Percentiles rank a stretch among this genome's conserved stretches.
Conservation (phyloP, 2,797 vertebrate species). For the Benthosema pterotum region DNA sequence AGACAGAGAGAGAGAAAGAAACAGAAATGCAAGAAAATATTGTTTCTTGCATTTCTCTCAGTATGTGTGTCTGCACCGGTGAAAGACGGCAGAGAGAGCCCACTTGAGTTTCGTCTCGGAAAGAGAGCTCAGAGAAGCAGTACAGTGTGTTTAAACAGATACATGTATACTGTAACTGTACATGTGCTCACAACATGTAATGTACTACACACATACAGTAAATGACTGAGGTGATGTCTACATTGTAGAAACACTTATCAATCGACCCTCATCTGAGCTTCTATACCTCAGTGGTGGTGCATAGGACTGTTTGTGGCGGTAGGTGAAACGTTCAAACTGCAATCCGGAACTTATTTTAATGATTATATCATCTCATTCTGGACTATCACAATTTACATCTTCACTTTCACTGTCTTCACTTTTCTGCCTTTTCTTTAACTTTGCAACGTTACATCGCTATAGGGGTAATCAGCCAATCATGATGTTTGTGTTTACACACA, state of each 20-base stretch:
- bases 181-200: slow-evolving; percentile 1
- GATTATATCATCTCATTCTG: too few species aligned
- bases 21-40: neutral
- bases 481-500: too few species aligned
- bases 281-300: neutral
- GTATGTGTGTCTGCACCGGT: neutral
- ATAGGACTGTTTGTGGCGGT: neutral
- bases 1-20: neutral
- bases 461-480: too few species aligned
- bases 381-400: too few species aligned
- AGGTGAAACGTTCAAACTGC: slow-evolving; percentile 4
- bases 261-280: neutral
- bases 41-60: neutral
- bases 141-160: neutral
- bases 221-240: neutral
- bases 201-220: neutral
- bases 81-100: too few species aligned
- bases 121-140: neutral
- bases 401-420: too few species aligned
- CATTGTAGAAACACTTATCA: slow-evolving; percentile 28
- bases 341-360: too few species aligned
- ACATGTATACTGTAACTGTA: neutral
- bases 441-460: too few species aligned
- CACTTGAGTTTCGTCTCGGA: neutral
- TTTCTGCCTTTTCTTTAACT: too few species aligned